A percentile compares a stretch with the other conserved stretches of the same genome.
Evolutionary conservation across 2,888 invertebrate genomes (phyloP).

Genomic region (Xylocampa areola): DNA sequence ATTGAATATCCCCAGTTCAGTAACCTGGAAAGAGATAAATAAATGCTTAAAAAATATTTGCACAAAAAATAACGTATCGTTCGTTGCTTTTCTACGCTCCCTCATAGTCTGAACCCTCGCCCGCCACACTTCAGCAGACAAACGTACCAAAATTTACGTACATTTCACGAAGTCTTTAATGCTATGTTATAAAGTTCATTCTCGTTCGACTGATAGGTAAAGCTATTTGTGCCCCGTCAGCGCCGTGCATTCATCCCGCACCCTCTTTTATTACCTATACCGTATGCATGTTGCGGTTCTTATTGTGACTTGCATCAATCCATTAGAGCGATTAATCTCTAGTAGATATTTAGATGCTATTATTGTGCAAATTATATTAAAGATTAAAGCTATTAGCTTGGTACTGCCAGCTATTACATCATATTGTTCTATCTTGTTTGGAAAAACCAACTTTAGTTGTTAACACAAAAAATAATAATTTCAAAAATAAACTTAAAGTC

Average conservation of each 20-base stretch:
- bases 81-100: conserved; percentile 76
- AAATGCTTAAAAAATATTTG: conserved; percentile 77
- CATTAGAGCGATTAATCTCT: conserved; percentile 85
- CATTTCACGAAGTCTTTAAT: conserved; percentile 62
- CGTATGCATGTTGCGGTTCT: conserved; percentile 85
- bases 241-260: conserved; percentile 83
- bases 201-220: conserved; percentile 51
- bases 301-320: conserved; percentile 83
- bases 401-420: too few relatives aligned
- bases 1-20: conserved; percentile 44
- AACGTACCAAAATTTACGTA: conserved; percentile 64
- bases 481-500: too few relatives aligned
- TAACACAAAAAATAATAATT: too few relatives aligned
- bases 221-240: conserved; percentile 68
- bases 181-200: conserved; percentile 66
- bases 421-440: too few relatives aligned
- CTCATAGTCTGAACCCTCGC: conserved; percentile 81
- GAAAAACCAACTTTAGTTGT: too few relatives aligned
- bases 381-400: conserved; percentile 43
- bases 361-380: conserved; percentile 65
- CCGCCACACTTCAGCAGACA: conserved; percentile 81
- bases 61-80: conserved; percentile 72
- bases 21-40: conserved; percentile 75
- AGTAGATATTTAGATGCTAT: conserved; percentile 72
- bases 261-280: conserved; percentile 86